Base-by-base conservation (phyloP, 1,140 invertebrate species). In the Diprion similis region DNA sequence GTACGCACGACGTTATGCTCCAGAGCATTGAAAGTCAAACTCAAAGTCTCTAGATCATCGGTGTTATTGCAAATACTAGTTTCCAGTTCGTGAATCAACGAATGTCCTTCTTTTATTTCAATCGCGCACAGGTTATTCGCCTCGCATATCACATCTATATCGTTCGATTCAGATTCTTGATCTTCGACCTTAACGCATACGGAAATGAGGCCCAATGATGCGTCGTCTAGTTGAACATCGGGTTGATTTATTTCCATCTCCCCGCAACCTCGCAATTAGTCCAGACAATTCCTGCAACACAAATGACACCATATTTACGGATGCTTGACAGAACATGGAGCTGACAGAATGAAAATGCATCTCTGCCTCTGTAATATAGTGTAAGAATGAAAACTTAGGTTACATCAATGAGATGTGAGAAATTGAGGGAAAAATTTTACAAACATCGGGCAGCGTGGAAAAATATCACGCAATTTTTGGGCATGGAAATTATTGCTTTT, bases 171-270 rank as follows among this genome's bases (percentile, higher is more conserved):
- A 9, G 77, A 66, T 0, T 78, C 73, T 15, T 78, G 59, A 10
- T 66, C 73, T 17, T 82, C 77, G 47, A 67, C 64, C 11, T 80
- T 78, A 18, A 78, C 47, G 1, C 70, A 75, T 1, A 74, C 72
- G 8, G 78, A 73, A 47, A 76, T 71, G 48, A 81, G 77, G 67
- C 78, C 74, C 67, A 72, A 66, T 0, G 78, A 69, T 47, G 71
- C 72, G 68, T 78, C 74, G 75, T 74, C 76, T 75, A 79, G 76
- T 77, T 71, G 71, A 67, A 78, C 66, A 71, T 75, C 70, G 10
- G 68, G 69, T 74, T 80, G 79, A 77, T 24, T 80, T 75, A 82
- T 79, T 81, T 82, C 81, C 81, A 82, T 82, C 73, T 79, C 80
- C 75, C 71, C 68, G 46, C 24, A 10, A 15, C 67, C 66, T 18